phyloP scores from a whole-genome alignment of 2,797 vertebrate genomes.

The Lindbergichthys nudifrons region DNA sequence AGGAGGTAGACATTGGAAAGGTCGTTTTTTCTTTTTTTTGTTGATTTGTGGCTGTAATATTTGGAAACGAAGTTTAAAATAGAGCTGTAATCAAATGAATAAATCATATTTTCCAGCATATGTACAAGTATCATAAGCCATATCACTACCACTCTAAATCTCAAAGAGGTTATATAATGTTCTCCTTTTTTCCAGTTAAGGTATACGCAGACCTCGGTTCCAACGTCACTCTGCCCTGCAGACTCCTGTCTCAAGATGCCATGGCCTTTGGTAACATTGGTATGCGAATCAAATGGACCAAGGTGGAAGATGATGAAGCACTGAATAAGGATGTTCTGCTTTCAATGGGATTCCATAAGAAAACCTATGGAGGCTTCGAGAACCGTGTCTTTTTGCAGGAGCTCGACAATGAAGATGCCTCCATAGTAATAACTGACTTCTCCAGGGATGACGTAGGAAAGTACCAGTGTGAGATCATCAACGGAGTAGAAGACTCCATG shows the following conservation, averaged over 20 bases:
- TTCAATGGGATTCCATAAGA: slow-evolving; percentile 91
- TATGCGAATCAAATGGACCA: slow-evolving; percentile 93
- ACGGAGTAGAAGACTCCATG: slow-evolving; percentile 87
- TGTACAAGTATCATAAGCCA: background rate
- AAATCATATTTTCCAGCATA: background rate
- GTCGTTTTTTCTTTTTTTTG: background rate
- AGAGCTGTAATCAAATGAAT: background rate
- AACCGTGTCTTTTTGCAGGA: slow-evolving; percentile 84
- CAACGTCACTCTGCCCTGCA: slow-evolving; percentile 83
- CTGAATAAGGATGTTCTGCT: slow-evolving; percentile 87
- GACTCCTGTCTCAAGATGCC: slow-evolving; percentile 37
- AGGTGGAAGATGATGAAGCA: slow-evolving; percentile 87
- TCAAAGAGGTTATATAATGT: slow-evolving; percentile 25
- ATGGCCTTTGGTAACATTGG: slow-evolving; percentile 74
- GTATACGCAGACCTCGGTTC: slow-evolving; percentile 84
- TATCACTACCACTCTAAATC: background rate
- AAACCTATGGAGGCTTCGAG: slow-evolving; percentile 86
- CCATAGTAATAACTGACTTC: slow-evolving; percentile 87
- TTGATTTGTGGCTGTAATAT: background rate
- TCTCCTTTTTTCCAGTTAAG: slow-evolving; percentile 68
- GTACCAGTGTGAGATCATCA: slow-evolving; percentile 93
- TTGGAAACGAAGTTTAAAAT: background rate
- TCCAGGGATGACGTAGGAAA: slow-evolving; percentile 88
- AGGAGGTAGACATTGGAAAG: background rate
- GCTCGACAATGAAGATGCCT: slow-evolving; percentile 86